Conservation (phyloP, 2,888 invertebrate species). For the Lasioglossum marginatum region DNA sequence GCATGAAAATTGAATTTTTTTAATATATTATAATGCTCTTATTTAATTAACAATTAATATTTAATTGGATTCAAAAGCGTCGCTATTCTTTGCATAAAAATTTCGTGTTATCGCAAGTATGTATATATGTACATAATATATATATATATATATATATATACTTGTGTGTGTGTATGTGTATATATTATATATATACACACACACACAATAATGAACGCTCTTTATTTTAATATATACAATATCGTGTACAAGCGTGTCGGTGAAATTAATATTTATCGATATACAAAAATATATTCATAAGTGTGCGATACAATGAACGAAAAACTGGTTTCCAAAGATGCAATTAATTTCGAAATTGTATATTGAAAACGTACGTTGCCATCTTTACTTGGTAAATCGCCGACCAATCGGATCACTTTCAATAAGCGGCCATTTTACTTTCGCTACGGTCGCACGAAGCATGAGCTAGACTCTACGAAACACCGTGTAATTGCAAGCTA, state of each 20-base stretch:
- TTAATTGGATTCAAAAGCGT: background rate
- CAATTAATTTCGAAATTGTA: constrained; percentile 63
- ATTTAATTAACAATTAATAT: background rate
- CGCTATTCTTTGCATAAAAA: background rate
- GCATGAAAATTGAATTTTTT: background rate
- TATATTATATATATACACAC: too few species aligned
- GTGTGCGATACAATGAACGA: background rate
- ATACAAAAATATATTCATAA: background rate
- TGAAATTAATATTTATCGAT: background rate
- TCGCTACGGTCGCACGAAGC: constrained; percentile 81
- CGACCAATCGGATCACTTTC: constrained; percentile 58
- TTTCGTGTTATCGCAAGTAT: background rate
- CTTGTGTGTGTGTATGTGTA: too few species aligned
- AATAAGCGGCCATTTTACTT: constrained; percentile 77
- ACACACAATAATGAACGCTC: background rate
- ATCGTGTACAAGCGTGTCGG: background rate
- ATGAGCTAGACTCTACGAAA: constrained; percentile 49
- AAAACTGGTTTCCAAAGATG: constrained; percentile 18
- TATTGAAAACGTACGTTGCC: constrained; percentile 58
- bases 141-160: too few species aligned
- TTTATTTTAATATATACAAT: background rate
- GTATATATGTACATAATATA: too few species aligned
- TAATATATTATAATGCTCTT: background rate
- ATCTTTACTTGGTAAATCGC: constrained; percentile 59
- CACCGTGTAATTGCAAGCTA: constrained; percentile 73